Evolutionary conservation across 2,797 vertebrate genomes (phyloP), one percentile per base, ranked within the genome.

Genomic region (Megalops cyprinoides): DNA sequence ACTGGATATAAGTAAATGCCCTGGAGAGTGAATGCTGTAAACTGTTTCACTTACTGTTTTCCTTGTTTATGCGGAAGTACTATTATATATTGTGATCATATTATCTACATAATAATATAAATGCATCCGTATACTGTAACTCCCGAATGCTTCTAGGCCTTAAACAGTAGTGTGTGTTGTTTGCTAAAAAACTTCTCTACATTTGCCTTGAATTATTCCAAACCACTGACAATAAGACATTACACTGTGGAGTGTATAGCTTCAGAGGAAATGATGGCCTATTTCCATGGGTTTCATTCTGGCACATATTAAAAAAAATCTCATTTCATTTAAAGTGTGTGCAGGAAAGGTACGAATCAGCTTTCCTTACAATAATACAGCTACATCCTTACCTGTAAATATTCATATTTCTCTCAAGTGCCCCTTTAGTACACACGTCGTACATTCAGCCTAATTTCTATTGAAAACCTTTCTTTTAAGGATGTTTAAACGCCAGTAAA

Each of bases 361-460:
- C 46, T 79, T 82, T 77, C 58, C 42, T 37, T 48, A 81, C 49
- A 65, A 75, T 75, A 58, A 74, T 81, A 23, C 56, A 73, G 53
- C 51, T 51, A 74, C 2, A 55, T 69, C 20, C 55, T 28, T 46
- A 48, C 9, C 60, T 74, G 74, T 85, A 82, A 80, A 82, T 85
- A 82, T 83, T 85, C 71, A 85, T 85, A 71, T 73, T 53, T 60
- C 18, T 81, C 55, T 74, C 79, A 81, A 85, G 81, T 82, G 76
- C 49, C 77, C 58, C 78, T 82, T 81, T 73, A 76, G 79, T 34
- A 78, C 42, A 7, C 49, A 71, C 9, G n/a, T 79, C 48, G 53
- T 60, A n/a, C 46, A 39, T 60, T 46, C 79, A 74, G 53, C 48
- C 42, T 74, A 74, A 80, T 80, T 73, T 80, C 39, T 39, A 28